Evolutionary conservation across 2,797 vertebrate species (phyloP).

Genomic region (Austrolebias charrua): DNA sequence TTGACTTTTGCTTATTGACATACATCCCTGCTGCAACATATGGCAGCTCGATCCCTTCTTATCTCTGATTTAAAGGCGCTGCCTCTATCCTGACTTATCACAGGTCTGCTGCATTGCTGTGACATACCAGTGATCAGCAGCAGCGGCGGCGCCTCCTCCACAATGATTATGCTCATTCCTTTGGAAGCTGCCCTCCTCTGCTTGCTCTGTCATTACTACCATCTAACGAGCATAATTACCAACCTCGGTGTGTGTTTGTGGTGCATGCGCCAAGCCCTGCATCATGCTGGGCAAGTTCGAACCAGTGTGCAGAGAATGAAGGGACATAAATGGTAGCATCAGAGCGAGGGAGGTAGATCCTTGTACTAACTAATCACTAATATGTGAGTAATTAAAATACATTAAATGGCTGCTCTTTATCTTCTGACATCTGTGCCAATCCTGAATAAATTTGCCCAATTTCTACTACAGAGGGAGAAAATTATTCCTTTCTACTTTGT

Average conservation of each 20-base stretch:
- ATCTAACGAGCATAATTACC: slow-evolving; percentile 68
- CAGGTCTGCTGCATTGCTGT: slow-evolving; percentile 31
- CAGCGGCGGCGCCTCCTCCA: slow-evolving; percentile 44
- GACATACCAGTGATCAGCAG: slow-evolving; percentile 25
- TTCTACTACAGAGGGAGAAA: slow-evolving; percentile 5
- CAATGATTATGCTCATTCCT: slow-evolving; percentile 51
- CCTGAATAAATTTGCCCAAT: slow-evolving; percentile 19
- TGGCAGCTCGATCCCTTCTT: slow-evolving; percentile 6
- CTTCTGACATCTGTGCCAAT: slow-evolving; percentile 43
- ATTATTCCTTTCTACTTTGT: slow-evolving; percentile 3
- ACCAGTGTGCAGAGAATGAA: slow-evolving; percentile 28
- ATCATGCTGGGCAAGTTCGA: slow-evolving; percentile 44
- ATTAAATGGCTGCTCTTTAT: slow-evolving; percentile 47
- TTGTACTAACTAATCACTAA: slow-evolving; percentile 57
- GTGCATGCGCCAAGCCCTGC: slow-evolving; percentile 48
- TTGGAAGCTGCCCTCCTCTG: slow-evolving; percentile 54
- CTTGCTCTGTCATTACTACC: slow-evolving; percentile 73
- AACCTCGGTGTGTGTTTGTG: slow-evolving; percentile 63
- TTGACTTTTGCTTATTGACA: slow-evolving; percentile 3
- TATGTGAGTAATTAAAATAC: slow-evolving; percentile 65
- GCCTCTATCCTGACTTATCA: slow-evolving; percentile 31
- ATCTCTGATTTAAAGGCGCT: slow-evolving; percentile 13
- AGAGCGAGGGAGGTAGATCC: slow-evolving; percentile 36
- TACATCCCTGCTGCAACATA: slow-evolving; percentile 8
- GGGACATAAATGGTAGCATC: slow-evolving; percentile 35